A percentile compares a stretch with the other conserved stretches of the same genome.
Evolutionary conservation across 2,797 vertebrate genomes (phyloP).

Genomic region (Garrulus glandarius): DNA sequence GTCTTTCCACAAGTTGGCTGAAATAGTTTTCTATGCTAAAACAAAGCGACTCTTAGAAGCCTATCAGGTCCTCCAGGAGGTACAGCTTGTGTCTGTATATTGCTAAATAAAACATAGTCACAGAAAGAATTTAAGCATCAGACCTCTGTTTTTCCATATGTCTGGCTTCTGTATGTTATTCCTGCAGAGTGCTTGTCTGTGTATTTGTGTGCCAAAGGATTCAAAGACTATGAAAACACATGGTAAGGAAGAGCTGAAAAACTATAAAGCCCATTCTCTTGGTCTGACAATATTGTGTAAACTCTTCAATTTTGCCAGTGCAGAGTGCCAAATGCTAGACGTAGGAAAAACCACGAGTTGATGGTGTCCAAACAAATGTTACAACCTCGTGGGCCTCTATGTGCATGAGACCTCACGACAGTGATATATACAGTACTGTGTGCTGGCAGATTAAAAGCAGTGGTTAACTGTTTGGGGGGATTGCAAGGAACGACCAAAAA

Average conservation of each 20-base stretch:
- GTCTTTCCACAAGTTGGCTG: neutral
- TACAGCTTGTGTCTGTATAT: neutral
- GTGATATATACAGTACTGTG: fast-evolving
- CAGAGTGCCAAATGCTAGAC: neutral
- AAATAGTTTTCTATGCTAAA: neutral
- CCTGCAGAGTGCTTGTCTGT: neutral
- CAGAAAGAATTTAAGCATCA: neutral
- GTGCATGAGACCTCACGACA: fast-evolving
- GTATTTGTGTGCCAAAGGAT: neutral
- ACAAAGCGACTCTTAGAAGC: neutral
- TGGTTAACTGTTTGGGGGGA: neutral
- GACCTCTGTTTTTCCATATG: neutral
- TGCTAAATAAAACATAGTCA: neutral
- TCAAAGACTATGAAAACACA: neutral
- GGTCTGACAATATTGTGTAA: neutral
- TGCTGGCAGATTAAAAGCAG: neutral
- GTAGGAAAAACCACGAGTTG: neutral
- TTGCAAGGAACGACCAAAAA: neutral
- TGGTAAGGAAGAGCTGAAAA: neutral
- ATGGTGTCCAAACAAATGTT: neutral
- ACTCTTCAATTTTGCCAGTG: neutral
- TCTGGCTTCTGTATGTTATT: neutral
- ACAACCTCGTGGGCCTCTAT: fast-evolving
- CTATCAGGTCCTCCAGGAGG: neutral
- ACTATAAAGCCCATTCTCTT: neutral